A percentile compares a stretch with the other conserved stretches of the same genome.
phyloP scores from a whole-genome alignment of 2,888 invertebrate species.

The Scaptomyza cyrtandrae region DNA sequence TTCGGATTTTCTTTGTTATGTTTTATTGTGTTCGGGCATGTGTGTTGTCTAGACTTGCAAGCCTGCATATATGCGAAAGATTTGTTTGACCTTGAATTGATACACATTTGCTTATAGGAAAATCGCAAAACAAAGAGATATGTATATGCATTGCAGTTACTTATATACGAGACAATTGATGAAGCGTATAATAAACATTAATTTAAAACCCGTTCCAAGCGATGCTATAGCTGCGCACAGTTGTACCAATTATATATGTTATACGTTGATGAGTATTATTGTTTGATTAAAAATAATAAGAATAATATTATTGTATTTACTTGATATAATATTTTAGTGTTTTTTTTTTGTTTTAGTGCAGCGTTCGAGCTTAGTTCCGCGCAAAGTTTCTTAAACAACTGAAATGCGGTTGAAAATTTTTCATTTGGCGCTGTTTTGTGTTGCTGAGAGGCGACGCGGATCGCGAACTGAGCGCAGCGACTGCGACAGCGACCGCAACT shows the following conservation, averaged over 20 bases:
- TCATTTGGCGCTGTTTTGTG: slow-evolving; percentile 31
- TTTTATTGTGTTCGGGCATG: slow-evolving; percentile 3
- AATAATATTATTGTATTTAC: slow-evolving; percentile 36
- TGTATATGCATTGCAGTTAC: slow-evolving; percentile 1
- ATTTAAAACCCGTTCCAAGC: slow-evolving; percentile 24
- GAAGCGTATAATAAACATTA: background rate
- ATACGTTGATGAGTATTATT: background rate
- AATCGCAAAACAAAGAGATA: slow-evolving; percentile 20
- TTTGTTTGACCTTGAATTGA: slow-evolving; percentile 40
- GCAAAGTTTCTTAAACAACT: slow-evolving; percentile 74
- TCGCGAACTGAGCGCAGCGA: slow-evolving; percentile 30
- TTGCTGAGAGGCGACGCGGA: slow-evolving; percentile 20
- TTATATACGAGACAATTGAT: slow-evolving; percentile 3
- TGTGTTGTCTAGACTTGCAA: slow-evolving; percentile 14
- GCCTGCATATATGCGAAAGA: slow-evolving; percentile 1
- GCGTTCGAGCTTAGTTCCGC: slow-evolving; percentile 63
- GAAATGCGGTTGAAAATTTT: slow-evolving; percentile 57
- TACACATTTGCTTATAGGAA: background rate
- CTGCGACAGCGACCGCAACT: slow-evolving; percentile 42
- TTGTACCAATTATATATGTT: background rate
- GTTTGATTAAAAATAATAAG: slow-evolving; percentile 2
- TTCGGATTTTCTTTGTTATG: slow-evolving; percentile 11
- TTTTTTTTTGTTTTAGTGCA: slow-evolving; percentile 28
- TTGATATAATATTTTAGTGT: slow-evolving; percentile 35
- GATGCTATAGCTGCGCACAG: slow-evolving; percentile 3